These are phyloP conservation scores for Coreoperca whiteheadi DNA, from an alignment of 2,113 vertebrate genomes.

Conservation along the genomic window DNA sequence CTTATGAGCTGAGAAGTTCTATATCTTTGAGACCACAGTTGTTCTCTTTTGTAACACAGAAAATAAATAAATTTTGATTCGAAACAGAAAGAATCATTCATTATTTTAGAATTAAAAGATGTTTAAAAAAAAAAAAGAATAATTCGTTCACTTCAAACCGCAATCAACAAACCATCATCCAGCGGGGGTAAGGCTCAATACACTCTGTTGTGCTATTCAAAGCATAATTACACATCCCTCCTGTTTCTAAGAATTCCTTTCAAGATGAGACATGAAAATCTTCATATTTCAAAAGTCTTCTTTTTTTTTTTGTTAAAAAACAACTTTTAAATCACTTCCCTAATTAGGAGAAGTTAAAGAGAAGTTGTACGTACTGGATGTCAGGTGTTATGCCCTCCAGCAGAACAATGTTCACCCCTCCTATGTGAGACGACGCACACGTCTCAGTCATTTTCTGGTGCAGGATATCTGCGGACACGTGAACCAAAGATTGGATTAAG, in stretches of 20 bases:
- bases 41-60: not conserved
- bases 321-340: not conserved
- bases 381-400: conserved; percentile 97
- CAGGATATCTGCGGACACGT: conserved; percentile 88
- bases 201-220: not conserved
- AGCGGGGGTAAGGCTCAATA: not conserved
- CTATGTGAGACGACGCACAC: conserved; percentile 96
- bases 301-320: not conserved
- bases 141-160: not conserved
- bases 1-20: not conserved
- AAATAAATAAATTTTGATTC: not conserved
- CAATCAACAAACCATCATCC: not conserved
- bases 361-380: conserved; percentile 91
- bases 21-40: not conserved
- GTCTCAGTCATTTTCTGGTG: conserved; percentile 99
- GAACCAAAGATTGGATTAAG: not conserved
- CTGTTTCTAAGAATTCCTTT: not conserved
- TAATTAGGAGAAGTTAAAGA: not conserved
- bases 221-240: not conserved
- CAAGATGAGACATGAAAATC: not conserved
- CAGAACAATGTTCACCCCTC: conserved; percentile 97
- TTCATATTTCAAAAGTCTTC: not conserved
- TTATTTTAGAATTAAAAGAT: not conserved
- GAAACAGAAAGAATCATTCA: not conserved
- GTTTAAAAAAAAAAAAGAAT: not conserved